Conservation (phyloP, 2,797 vertebrate genomes). For the Enteromius trimaculatus region DNA sequence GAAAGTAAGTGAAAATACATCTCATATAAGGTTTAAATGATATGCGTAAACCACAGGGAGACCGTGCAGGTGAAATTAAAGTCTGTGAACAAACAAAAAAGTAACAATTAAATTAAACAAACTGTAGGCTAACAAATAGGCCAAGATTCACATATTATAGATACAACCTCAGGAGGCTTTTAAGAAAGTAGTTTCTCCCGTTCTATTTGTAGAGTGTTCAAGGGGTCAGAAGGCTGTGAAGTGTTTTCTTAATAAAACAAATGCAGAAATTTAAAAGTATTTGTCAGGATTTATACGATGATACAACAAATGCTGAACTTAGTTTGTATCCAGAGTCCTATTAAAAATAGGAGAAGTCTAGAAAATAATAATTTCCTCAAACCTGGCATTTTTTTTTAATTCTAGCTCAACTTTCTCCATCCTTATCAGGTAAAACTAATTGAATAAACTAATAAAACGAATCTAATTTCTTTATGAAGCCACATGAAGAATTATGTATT, state of each 20-base stretch:
- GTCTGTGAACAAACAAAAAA: background rate
- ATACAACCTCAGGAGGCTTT: background rate
- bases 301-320: background rate
- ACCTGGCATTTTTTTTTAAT: background rate
- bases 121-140: background rate
- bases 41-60: background rate
- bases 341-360: background rate
- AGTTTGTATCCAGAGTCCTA: background rate
- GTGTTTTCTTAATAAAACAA: background rate
- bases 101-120: background rate
- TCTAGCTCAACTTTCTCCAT: background rate
- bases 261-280: background rate
- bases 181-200: background rate
- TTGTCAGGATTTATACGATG: background rate
- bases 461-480: background rate
- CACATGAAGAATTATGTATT: background rate
- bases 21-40: background rate
- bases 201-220: background rate
- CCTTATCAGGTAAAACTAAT: background rate
- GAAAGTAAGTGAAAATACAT: constrained; percentile 24
- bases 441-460: no score
- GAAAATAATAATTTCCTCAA: background rate
- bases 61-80: background rate
- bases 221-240: background rate
- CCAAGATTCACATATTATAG: background rate